Evolutionary conservation across 2,797 vertebrate genomes (phyloP).

Genomic region (Ctenopoma multispine): DNA sequence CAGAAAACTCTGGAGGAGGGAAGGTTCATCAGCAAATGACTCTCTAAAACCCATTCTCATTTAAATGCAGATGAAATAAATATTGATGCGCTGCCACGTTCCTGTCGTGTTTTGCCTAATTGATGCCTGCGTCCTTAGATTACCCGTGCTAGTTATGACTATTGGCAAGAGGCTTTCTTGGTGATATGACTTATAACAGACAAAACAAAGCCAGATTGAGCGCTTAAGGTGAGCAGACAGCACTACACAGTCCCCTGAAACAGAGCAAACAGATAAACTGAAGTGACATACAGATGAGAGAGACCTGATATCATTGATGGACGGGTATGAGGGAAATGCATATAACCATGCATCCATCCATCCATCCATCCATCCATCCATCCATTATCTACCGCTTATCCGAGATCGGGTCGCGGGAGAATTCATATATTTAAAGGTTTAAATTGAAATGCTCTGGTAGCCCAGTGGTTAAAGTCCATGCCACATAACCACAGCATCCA

Average conservation of each 20-base stretch:
- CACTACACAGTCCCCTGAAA: slow-evolving; percentile 21
- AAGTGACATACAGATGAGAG: slow-evolving; percentile 17
- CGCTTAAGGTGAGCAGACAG: slow-evolving; percentile 25
- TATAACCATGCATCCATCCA: no score
- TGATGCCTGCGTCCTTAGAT: slow-evolving; percentile 60
- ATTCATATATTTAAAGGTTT: slow-evolving; percentile 28
- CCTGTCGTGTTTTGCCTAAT: slow-evolving; percentile 67
- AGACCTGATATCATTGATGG: slow-evolving; percentile 28
- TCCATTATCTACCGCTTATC: no score
- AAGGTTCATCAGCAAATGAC: slow-evolving; percentile 77
- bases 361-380: no score
- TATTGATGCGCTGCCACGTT: slow-evolving; percentile 76
- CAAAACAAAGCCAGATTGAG: slow-evolving; percentile 36
- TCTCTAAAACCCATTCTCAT: slow-evolving; percentile 74
- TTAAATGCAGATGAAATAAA: slow-evolving; percentile 84
- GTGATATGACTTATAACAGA: slow-evolving; percentile 43
- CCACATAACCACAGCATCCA: no score
- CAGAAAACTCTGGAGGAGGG: slow-evolving; percentile 44
- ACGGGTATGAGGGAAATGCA: no score
- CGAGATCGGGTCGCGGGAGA: no score
- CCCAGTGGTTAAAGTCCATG: no score
- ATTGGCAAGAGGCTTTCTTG: slow-evolving; percentile 43
- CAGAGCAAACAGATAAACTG: slow-evolving; percentile 43
- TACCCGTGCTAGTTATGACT: slow-evolving; percentile 47
- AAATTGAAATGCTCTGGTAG: slow-evolving; percentile 2